Evolutionary conservation across 2,888 invertebrate species (phyloP).

Genomic region (Meloe dianella): DNA sequence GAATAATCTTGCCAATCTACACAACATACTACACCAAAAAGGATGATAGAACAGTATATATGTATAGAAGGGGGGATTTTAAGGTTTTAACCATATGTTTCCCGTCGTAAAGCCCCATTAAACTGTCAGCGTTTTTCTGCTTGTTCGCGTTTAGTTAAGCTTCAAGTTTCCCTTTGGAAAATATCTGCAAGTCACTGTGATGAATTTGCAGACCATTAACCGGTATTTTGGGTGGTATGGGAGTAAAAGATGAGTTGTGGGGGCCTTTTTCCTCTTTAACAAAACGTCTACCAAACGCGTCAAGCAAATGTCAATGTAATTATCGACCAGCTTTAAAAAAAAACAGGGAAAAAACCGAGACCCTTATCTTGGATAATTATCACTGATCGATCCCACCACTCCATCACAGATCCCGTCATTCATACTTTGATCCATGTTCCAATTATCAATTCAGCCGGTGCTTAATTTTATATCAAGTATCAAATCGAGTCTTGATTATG

Average conservation of each 20-base stretch:
- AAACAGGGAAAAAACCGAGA: not conserved
- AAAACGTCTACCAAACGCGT: not conserved
- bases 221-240: constrained; percentile 67
- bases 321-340: not conserved
- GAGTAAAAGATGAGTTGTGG: not conserved
- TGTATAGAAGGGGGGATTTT: constrained; percentile 6
- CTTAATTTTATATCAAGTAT: constrained; percentile 11
- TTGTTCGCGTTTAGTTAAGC: constrained; percentile 17
- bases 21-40: not conserved
- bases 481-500: not conserved
- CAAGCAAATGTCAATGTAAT: constrained; percentile 10
- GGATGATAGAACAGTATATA: not conserved
- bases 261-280: not conserved
- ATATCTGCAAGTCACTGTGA: constrained; percentile 42
- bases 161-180: constrained; percentile 26
- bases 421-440: constrained; percentile 1
- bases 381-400: not conserved
- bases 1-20: not conserved
- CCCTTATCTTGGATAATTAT: constrained; percentile 9
- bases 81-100: constrained; percentile 36
- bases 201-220: constrained; percentile 41
- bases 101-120: constrained; percentile 37
- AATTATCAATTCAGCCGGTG: constrained; percentile 3
- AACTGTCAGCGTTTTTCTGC: constrained; percentile 36
- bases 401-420: not conserved